phyloP scores from a whole-genome alignment of 2,888 invertebrate genomes.

The Patella ulyssiponensis region DNA sequence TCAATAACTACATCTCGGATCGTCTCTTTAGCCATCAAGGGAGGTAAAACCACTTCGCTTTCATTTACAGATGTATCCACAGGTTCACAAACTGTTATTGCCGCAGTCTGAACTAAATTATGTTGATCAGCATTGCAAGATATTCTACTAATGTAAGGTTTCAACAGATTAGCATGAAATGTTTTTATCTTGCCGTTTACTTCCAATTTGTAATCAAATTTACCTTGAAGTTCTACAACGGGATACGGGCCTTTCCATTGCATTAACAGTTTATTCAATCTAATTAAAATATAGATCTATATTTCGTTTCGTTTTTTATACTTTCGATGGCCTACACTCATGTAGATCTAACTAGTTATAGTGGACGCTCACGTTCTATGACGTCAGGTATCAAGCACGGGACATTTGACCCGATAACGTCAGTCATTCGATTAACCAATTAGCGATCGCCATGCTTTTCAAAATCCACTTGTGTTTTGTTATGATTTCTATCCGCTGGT shows the following conservation, averaged over 20 bases:
- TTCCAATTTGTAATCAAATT: neutral
- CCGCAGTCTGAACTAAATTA: neutral
- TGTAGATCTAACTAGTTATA: too few relatives aligned
- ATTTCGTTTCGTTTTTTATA: too few relatives aligned
- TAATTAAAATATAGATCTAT: too few relatives aligned
- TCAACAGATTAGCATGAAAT: neutral
- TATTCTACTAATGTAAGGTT: neutral
- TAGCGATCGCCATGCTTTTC: too few relatives aligned
- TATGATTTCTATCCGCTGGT: too few relatives aligned
- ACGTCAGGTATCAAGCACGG: too few relatives aligned
- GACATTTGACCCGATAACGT: too few relatives aligned
- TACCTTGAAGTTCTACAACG: constrained; percentile 17
- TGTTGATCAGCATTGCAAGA: neutral
- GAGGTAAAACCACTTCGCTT: neutral
- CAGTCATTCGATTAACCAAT: too few relatives aligned
- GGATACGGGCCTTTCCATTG: constrained; percentile 38
- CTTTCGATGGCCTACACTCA: too few relatives aligned
- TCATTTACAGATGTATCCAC: neutral
- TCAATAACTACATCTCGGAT: neutral
- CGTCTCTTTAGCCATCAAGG: neutral
- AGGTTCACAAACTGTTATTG: neutral
- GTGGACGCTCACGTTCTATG: too few relatives aligned
- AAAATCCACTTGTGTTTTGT: too few relatives aligned
- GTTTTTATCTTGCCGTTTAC: neutral
- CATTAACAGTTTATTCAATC: constrained; percentile 32